Conservation (phyloP, 1,140 invertebrate genomes). For the Whitmania pigra region DNA sequence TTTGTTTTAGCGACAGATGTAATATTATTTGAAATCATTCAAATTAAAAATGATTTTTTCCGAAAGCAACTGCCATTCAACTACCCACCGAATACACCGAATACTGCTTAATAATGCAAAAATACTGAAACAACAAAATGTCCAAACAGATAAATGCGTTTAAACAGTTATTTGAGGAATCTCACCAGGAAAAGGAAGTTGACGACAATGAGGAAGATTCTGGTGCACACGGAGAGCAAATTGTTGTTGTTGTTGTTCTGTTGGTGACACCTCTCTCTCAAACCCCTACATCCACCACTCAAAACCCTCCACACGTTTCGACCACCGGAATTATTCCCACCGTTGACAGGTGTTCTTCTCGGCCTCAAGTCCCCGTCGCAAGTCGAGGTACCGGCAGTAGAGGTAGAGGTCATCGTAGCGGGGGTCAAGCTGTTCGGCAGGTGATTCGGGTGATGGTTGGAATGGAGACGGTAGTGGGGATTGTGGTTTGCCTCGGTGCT, state of each 20-base stretch:
- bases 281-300: neutral
- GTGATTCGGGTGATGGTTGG: neutral
- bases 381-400: neutral
- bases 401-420: neutral
- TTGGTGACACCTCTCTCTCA: slow-evolving; percentile 2
- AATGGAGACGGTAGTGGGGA: neutral
- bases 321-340: neutral
- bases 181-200: slow-evolving; percentile 3
- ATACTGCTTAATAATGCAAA: too few relatives aligned
- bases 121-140: too few relatives aligned
- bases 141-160: too few relatives aligned
- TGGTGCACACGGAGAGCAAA: slow-evolving; percentile 2
- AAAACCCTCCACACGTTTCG: neutral
- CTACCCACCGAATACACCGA: too few relatives aligned
- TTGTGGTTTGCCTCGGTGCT: neutral
- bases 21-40: too few relatives aligned
- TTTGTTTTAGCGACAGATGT: too few relatives aligned
- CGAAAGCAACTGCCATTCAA: too few relatives aligned
- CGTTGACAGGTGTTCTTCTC: neutral
- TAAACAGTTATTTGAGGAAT: too few relatives aligned
- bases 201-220: neutral
- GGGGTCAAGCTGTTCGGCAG: neutral
- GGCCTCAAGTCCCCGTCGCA: neutral
- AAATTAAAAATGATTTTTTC: too few relatives aligned
- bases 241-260: slow-evolving; percentile 2